These are phyloP conservation scores for Mus spicilegus DNA, from an alignment of 2,113 vertebrate species.

Conservation along the genomic window DNA sequence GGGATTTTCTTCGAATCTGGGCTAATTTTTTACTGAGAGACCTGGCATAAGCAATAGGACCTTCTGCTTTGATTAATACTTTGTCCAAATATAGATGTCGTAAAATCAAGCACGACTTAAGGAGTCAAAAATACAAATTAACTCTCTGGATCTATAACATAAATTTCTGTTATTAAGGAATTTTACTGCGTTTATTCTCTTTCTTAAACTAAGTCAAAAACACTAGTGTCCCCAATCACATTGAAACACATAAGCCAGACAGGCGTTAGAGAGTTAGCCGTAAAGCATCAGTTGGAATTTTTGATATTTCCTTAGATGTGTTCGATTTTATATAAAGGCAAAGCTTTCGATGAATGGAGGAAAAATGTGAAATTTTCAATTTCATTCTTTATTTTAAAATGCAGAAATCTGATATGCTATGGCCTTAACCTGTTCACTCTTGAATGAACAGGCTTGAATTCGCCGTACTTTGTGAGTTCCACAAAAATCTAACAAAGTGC, in stretches of 20 bases:
- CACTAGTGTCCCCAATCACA: background rate
- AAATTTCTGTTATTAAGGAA: constrained; percentile 21
- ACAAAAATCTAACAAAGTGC: constrained; percentile 10
- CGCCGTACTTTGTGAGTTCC: background rate
- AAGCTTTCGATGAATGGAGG: background rate
- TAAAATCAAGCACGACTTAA: constrained; percentile 40
- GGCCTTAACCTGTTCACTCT: constrained; percentile 11
- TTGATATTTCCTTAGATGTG: background rate
- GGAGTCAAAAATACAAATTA: background rate
- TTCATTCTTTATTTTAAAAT: background rate
- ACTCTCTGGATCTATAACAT: background rate
- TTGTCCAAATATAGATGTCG: constrained; percentile 19
- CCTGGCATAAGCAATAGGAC: background rate
- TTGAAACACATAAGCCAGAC: background rate
- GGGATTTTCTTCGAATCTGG: background rate
- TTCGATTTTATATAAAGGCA: constrained; percentile 24
- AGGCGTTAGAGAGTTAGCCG: background rate
- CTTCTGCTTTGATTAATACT: constrained; percentile 9
- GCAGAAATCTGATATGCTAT: background rate
- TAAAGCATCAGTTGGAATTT: background rate
- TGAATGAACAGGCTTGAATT: background rate
- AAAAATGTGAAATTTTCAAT: background rate
- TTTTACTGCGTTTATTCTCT: background rate
- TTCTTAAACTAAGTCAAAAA: constrained; percentile 47
- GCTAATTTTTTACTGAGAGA: background rate